phyloP scores from a whole-genome alignment of 2,113 vertebrate species.

The Pelusios castaneus region DNA sequence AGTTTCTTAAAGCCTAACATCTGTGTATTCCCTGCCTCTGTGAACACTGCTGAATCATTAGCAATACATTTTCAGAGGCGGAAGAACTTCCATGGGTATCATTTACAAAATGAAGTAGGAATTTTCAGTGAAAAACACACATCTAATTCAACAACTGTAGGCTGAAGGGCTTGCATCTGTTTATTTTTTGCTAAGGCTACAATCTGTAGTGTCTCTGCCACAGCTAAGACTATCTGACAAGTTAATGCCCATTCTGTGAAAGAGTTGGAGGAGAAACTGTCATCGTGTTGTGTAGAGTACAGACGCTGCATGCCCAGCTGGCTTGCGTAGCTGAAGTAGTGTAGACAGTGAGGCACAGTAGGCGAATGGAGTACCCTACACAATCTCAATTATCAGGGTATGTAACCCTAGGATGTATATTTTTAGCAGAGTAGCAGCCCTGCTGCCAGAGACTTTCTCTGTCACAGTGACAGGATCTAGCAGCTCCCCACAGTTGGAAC shows the following conservation, averaged over 20 bases:
- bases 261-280: slow-evolving; percentile 14
- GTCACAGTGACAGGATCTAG: not conserved
- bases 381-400: no score
- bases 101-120: not conserved
- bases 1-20: not conserved
- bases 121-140: slow-evolving; percentile 21
- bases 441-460: not conserved
- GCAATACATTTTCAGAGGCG: not conserved
- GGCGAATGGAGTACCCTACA: not conserved
- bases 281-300: not conserved
- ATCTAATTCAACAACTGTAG: not conserved
- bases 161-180: not conserved
- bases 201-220: not conserved
- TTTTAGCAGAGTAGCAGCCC: not conserved
- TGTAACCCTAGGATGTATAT: not conserved
- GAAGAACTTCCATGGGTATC: not conserved
- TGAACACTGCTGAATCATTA: not conserved
- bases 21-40: accelerated
- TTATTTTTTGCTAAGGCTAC: not conserved
- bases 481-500: not conserved
- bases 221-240: slow-evolving; percentile 25
- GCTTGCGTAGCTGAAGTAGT: not conserved
- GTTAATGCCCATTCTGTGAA: not conserved
- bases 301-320: not conserved
- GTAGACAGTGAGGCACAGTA: not conserved